Evolutionary conservation across 2,797 vertebrate species (phyloP), one percentile per base, ranked within the genome.

Genomic region (Chlorospingus flavigularis): DNA sequence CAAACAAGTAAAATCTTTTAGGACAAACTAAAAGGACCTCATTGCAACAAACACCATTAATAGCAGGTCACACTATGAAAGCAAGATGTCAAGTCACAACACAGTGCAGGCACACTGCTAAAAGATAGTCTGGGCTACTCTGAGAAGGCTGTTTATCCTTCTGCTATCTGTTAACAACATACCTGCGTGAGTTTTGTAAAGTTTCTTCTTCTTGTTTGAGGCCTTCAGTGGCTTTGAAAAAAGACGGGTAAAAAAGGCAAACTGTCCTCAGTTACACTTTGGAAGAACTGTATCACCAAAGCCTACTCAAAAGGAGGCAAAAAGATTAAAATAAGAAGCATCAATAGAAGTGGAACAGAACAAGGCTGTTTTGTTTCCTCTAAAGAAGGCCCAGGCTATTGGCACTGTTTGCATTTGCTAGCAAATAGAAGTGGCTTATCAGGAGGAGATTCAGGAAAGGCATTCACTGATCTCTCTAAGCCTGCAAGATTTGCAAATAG

Each of bases 1-100:
- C 85, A 94, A 95, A 93, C 91, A 72, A 92, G 90, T 92, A 86
- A 72, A 93, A 65, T 53, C 39, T 51, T 60, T 94, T n/a, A 77
- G 77, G 73, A 96, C 76, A 66, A 97, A 92, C 79, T 74, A 65
- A 93, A 94, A 92, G 72, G 48, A 86, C 40, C 28, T 74, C 58
- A 79, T 60, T 72, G 42, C 40, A 93, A 94, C 51, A 37, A 90
- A 95, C 62, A 90, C 48, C 78, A 71, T 86, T 88, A 84, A 87
- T 4, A 94, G 75, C 65, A 97, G 53, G 65, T 62, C 70, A 80
- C 86, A 78, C 31, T n/a, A 65, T 67, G 76, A 83, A 93, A 95
- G 70, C 76, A 7, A 92, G 62, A 88, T 71, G 75, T 61, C 68
- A 91, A 84, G 47, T 75, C 92, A 92, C 94, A 79, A 81, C 9